Evolutionary conservation across 1,140 invertebrate genomes (phyloP), one percentile per base, ranked within the genome.

Genomic region (Heterodera carotae): DNA sequence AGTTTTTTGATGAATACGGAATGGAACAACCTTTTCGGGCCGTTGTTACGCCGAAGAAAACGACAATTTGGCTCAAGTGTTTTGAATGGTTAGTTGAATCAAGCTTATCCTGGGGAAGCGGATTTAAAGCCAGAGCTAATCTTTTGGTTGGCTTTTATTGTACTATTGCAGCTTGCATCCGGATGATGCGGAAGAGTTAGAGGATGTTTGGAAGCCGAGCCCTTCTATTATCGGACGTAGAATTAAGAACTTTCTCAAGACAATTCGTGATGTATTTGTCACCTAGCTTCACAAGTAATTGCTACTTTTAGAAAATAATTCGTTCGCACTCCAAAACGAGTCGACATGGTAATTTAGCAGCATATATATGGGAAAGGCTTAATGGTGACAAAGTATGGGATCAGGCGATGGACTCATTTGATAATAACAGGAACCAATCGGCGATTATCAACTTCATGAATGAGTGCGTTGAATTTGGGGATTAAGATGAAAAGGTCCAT

Each of bases 141-240:
- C n/a, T n/a, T 2, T n/a, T 25, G 8, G 39, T 34, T 31, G 2
- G 33, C n/a, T 12, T 12, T 15, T 34, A n/a, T 60, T 48, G n/a
- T 62, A 5, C 4, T 6, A 6, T 59, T 74, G 10, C 27, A 74
- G 72, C 39, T 64, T 74, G 59, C 72, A 74, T 62, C 72, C 72
- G 25, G 72, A 74, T 12, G 72, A 74, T 62, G 56, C 72, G 27
- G 72, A 74, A 27, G 72, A 74, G 59, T 62, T 74, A 12, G 72
- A 74, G 64, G 72, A 74, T 34, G 64, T 62, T 12, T 74, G 72
- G 72, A 74, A 74, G 27, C 72, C 72, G 5, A 74, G 72, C 39
- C 72, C 72, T 29, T 74, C 72, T 18, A 33, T 74, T 25, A 74
- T 74, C 34, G 72, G 72, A 62, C 53, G 72, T 7, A 56, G 36